Conservation (phyloP, 2,797 vertebrate species). For the Clarias pachynema region DNA sequence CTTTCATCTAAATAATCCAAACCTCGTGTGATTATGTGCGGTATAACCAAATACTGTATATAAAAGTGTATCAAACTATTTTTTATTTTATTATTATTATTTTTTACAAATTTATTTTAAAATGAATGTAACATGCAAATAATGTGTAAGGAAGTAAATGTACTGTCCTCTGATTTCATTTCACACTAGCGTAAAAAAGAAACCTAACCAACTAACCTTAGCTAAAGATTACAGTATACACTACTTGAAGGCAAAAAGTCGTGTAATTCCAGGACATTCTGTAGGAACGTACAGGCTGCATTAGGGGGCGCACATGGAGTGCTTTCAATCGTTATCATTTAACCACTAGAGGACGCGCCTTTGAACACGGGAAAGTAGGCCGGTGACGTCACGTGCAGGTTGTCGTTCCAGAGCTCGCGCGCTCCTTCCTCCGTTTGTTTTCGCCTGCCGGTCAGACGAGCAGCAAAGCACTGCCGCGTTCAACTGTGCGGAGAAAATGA, state of each 20-base stretch:
- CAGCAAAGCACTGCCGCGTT: background rate
- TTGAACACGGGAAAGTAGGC: background rate
- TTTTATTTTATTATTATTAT: too few species aligned
- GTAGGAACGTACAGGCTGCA: background rate
- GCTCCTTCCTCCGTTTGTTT: conserved; percentile 40
- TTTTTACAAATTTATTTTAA: background rate
- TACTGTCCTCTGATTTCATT: background rate
- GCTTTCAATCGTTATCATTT: background rate
- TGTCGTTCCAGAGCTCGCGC: conserved; percentile 50
- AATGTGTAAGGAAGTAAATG: background rate
- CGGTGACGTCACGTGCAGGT: conserved; percentile 70
- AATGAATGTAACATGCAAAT: background rate
- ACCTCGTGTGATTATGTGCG: background rate
- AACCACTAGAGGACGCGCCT: conserved; percentile 57
- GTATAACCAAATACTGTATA: background rate
- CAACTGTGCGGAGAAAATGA: conserved; percentile 14
- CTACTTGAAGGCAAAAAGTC: background rate
- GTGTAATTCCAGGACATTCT: background rate
- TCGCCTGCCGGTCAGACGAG: background rate
- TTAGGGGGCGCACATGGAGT: background rate
- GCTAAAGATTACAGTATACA: too few species aligned
- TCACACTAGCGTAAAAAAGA: background rate
- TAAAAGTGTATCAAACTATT: too few species aligned
- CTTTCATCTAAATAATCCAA: background rate
- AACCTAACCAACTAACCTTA: background rate